phyloP scores from a whole-genome alignment of 1,140 invertebrate genomes.

The Ditylenchus dipsaci region DNA sequence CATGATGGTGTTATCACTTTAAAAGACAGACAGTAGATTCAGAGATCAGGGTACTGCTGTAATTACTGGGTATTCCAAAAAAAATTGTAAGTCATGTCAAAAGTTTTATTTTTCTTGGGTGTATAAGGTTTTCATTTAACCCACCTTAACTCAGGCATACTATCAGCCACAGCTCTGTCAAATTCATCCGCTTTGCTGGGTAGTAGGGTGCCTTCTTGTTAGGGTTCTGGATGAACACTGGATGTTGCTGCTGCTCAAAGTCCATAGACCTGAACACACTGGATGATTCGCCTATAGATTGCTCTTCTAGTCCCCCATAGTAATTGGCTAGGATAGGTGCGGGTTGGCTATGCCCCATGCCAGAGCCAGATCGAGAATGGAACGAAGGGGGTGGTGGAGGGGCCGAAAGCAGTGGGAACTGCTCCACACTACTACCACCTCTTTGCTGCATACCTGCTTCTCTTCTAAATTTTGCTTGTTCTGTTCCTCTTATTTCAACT shows the following conservation, averaged over 20 bases:
- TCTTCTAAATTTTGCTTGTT: conserved; percentile 2
- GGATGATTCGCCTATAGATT: background rate
- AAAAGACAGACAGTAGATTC: too few species aligned
- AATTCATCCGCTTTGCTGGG: conserved; percentile 42
- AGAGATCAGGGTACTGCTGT: too few species aligned
- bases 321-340: background rate
- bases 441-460: background rate
- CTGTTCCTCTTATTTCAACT: conserved; percentile 1
- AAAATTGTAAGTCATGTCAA: too few species aligned
- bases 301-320: background rate
- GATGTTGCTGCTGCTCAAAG: conserved; percentile 50
- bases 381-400: conserved; percentile 13
- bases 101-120: too few species aligned
- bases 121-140: too few species aligned
- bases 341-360: background rate
- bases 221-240: conserved; percentile 43
- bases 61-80: too few species aligned
- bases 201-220: conserved; percentile 25
- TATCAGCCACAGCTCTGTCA: conserved; percentile 47
- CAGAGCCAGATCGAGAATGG: conserved; percentile 1
- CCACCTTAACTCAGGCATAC: conserved; percentile 49
- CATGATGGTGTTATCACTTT: too few species aligned
- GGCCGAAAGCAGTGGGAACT: conserved; percentile 7
- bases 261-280: conserved; percentile 51
- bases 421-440: background rate